These are phyloP conservation scores for Eucidaris tribuloides DNA, from an alignment of 35 echinoderm and acorn worm genomes.

Conservation along the genomic window DNA sequence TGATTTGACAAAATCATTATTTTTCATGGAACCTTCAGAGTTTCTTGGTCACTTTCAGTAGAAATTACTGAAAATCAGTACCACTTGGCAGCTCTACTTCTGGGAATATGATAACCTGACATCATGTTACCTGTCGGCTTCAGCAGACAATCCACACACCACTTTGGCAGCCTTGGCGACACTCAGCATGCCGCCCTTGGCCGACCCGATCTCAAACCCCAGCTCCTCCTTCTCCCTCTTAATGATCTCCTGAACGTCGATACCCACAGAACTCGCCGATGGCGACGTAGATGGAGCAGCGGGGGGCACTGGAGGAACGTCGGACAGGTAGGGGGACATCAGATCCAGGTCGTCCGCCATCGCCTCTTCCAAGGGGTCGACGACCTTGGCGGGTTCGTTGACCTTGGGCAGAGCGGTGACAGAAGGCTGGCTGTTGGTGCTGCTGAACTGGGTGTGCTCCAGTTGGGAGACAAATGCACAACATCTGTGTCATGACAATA, in stretches of 20 bases:
- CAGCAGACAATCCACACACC: conserved; percentile 88
- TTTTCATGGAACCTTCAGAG: too few species aligned
- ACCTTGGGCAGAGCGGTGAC: conserved; percentile 62
- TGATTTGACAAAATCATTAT: too few species aligned
- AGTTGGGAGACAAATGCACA: conserved; percentile 98
- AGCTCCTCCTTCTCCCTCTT: conserved; percentile 78
- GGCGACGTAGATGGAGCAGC: conserved; percentile 11
- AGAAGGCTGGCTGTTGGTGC: conserved; percentile 40
- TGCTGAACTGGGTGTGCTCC: conserved; percentile 97
- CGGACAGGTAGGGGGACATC: conserved; percentile 61
- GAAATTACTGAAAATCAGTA: too few species aligned
- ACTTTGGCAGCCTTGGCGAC: conserved; percentile 82
- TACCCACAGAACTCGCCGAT: not conserved
- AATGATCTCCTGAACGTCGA: conserved; percentile 85
- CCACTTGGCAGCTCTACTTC: too few species aligned
- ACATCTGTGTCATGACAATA: too few species aligned
- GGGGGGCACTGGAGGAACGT: conserved; percentile 19
- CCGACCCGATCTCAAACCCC: conserved; percentile 91
- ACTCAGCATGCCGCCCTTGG: conserved; percentile 74
- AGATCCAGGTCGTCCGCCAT: conserved; percentile 53
- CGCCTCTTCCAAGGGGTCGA: not conserved
- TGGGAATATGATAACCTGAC: too few species aligned
- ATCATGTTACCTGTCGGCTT: conserved; percentile 76
- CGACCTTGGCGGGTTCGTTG: not conserved
- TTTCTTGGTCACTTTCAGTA: too few species aligned